Evolutionary conservation across 2,113 vertebrate genomes (phyloP).

Genomic region (Gorilla gorilla): DNA sequence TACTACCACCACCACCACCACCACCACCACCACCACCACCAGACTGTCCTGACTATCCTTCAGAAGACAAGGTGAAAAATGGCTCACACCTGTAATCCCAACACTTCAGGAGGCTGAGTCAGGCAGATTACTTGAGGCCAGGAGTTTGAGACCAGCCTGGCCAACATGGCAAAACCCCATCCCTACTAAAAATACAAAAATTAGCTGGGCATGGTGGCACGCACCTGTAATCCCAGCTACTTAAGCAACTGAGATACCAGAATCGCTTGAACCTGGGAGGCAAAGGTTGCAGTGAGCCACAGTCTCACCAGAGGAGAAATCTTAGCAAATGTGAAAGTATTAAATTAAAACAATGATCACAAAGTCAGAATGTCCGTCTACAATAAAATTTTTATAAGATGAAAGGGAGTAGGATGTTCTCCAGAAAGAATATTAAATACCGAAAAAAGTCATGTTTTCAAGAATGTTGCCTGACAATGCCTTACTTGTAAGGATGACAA

Average conservation of each 20-base stretch:
- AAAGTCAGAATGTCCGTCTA: not conserved
- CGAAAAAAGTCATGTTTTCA: not conserved
- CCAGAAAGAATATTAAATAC: conserved; percentile 16
- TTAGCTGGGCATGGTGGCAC: too few species aligned
- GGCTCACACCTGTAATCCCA: not conserved
- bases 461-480: not conserved
- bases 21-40: too few species aligned
- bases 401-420: not conserved
- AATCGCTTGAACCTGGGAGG: too few species aligned
- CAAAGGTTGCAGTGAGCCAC: too few species aligned
- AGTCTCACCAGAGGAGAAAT: not conserved
- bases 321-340: conserved; percentile 24
- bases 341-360: not conserved
- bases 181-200: too few species aligned
- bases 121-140: too few species aligned
- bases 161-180: too few species aligned
- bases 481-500: conserved; percentile 9
- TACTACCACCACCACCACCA: not conserved
- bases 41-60: not conserved
- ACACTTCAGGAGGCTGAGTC: too few species aligned
- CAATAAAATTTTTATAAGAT: not conserved
- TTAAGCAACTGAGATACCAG: too few species aligned
- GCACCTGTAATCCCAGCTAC: too few species aligned
- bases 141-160: too few species aligned
- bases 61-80: not conserved